These are phyloP conservation scores for Amorpha juglandis DNA, from an alignment of 2,888 invertebrate genomes.

Conservation along the genomic window DNA sequence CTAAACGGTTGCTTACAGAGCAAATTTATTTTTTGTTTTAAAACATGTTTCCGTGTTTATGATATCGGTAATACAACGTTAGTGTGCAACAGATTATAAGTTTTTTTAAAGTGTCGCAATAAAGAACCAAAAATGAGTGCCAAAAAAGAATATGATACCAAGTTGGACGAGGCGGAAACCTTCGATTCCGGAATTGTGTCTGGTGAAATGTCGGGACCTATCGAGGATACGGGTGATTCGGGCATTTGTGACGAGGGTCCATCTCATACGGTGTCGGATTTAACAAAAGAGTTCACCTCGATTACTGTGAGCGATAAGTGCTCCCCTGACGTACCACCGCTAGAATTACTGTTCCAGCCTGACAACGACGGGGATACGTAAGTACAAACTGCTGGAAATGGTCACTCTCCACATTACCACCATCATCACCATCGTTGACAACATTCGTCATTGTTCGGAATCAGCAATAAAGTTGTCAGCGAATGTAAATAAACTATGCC, in stretches of 20 bases:
- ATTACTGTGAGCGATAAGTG: constrained; percentile 55
- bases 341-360: constrained; percentile 89
- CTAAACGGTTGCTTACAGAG: constrained; percentile 47
- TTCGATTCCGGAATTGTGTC: constrained; percentile 73
- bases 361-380: constrained; percentile 95
- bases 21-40: constrained; percentile 37
- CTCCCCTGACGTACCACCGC: constrained; percentile 68
- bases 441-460: not conserved
- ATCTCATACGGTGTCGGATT: constrained; percentile 84
- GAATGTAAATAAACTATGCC: not conserved
- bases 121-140: constrained; percentile 67
- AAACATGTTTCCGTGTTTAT: constrained; percentile 58
- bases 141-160: constrained; percentile 65
- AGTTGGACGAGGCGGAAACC: constrained; percentile 62
- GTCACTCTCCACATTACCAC: too few relatives aligned
- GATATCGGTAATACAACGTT: constrained; percentile 36
- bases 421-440: not conserved
- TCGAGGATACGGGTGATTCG: constrained; percentile 45
- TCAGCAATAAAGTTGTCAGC: not conserved
- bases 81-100: constrained; percentile 30
- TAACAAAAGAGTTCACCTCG: constrained; percentile 86
- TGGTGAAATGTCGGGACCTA: constrained; percentile 46
- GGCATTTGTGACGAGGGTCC: constrained; percentile 73
- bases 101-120: constrained; percentile 19
- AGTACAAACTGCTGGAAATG: constrained; percentile 64